A percentile compares a stretch with the other conserved stretches of the same genome.
Evolutionary conservation across 2,113 vertebrate species (phyloP).

Genomic region (Aspidoscelis tigris): DNA sequence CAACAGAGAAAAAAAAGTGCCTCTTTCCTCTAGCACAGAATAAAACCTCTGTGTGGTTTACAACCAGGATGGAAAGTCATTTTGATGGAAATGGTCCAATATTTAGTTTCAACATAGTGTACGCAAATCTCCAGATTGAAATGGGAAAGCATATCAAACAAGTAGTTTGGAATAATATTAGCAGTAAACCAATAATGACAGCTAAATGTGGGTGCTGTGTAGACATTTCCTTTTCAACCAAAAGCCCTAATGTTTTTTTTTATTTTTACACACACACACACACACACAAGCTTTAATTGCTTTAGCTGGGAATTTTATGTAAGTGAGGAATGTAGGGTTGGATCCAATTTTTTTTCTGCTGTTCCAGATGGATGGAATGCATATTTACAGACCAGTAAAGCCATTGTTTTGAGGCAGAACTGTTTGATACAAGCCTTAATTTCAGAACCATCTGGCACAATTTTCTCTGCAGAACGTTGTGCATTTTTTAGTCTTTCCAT

Average conservation of each 20-base stretch:
- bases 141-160: not conserved
- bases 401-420: conserved; percentile 1
- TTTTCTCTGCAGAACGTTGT: not conserved
- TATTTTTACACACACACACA: conserved; percentile 34
- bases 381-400: conserved; percentile 46
- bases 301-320: conserved; percentile 49
- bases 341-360: conserved; percentile 61
- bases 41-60: not conserved
- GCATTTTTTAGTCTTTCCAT: conserved; percentile 15
- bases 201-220: not conserved
- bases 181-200: conserved; percentile 39
- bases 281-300: conserved; percentile 32
- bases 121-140: conserved; percentile 38
- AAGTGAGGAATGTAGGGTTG: conserved; percentile 62
- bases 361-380: conserved; percentile 62
- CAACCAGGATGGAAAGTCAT: conserved; percentile 2
- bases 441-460: not conserved
- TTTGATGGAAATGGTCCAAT: conserved; percentile 9
- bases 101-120: too few species aligned
- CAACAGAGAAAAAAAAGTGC: not conserved
- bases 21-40: conserved; percentile 18
- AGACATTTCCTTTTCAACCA: conserved; percentile 23
- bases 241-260: conserved; percentile 36
- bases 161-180: conserved; percentile 13
- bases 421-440: conserved; percentile 36